Evolutionary conservation across 2,113 vertebrate species (phyloP), one percentile per base, ranked within the genome.

Genomic region (Hyperopisus bebe): DNA sequence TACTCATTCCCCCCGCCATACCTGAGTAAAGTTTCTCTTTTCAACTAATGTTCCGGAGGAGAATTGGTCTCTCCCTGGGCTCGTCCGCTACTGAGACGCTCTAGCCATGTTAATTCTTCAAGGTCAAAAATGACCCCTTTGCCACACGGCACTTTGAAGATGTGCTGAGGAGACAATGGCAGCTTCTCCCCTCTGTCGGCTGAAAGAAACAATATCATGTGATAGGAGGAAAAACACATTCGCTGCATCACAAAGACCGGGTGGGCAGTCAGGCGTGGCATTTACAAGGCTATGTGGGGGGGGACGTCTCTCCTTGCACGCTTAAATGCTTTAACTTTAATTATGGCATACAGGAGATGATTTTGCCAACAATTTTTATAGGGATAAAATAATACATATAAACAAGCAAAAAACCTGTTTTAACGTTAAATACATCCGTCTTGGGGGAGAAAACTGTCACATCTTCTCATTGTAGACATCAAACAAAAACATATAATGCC

Each of bases 21-120:
- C 11, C 31, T 89, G 90, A 90, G 91, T 84, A 42, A 89, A 92
- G 91, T 91, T 91, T 90, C 15, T 93, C 92, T 89, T 93, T 94
- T 93, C 91, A 92, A 90, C 90, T 88, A 90, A 92, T 92, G 94
- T 94, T 95, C 93, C 93, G 91, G 91, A 88, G 92, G 74, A 92
- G 92, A 92, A 66, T 58, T 91, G 93, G 92, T 92, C 93, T 93
- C 93, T 94, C 74, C 88, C 90, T 90, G 90, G 91, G 90, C 90
- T 93, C 92, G 92, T 93, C 93, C 91, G 46, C 93, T 91, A 93
- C 92, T 89, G 90, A 94, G 93, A 93, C 93, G 91, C 92, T 94
- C 92, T 90, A 92, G 92, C 93, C 92, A 94, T 93, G 93, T 93
- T 95, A 92, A 95, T 94, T 95, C 94, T 91, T 93, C 95, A 95